Evolutionary conservation across 2,888 invertebrate species (phyloP).

Genomic region (Euplagia quadripunctaria): DNA sequence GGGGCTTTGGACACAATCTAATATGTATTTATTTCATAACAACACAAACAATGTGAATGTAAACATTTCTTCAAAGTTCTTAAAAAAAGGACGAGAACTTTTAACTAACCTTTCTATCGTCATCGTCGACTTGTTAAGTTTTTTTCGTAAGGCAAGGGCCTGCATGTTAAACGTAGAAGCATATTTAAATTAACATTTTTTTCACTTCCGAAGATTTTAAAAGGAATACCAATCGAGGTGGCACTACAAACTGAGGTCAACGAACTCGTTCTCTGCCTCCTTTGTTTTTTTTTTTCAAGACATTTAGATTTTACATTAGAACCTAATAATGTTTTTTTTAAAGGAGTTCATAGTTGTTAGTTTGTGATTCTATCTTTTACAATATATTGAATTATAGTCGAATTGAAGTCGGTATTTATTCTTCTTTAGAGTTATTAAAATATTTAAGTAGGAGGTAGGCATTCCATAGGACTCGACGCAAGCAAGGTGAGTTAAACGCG

Average conservation of each 20-base stretch:
- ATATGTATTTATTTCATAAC: background rate
- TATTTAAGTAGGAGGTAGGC: too few relatives aligned
- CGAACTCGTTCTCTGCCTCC: constrained; percentile 38
- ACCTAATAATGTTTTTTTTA: background rate
- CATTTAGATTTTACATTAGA: constrained; percentile 26
- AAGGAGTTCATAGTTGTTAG: background rate
- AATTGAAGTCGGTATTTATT: too few relatives aligned
- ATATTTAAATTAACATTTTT: constrained; percentile 38
- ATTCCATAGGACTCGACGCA: too few relatives aligned
- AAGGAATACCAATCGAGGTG: constrained; percentile 42
- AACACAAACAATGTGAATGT: background rate
- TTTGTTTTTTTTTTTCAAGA: constrained; percentile 25
- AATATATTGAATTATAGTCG: background rate
- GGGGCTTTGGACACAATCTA: too few relatives aligned
- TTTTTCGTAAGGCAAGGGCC: constrained; percentile 26
- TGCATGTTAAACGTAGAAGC: constrained; percentile 30
- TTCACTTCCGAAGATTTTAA: constrained; percentile 43
- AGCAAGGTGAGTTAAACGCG: too few relatives aligned
- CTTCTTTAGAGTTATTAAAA: too few relatives aligned
- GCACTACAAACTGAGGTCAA: constrained; percentile 31
- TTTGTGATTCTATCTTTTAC: background rate
- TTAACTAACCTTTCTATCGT: constrained; percentile 20
- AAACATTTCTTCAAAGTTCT: background rate
- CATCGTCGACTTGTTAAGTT: constrained; percentile 7
- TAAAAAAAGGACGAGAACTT: background rate